Evolutionary conservation across 2,113 vertebrate genomes (phyloP), one percentile per base, ranked within the genome.

Genomic region (Puntigrus tetrazona): DNA sequence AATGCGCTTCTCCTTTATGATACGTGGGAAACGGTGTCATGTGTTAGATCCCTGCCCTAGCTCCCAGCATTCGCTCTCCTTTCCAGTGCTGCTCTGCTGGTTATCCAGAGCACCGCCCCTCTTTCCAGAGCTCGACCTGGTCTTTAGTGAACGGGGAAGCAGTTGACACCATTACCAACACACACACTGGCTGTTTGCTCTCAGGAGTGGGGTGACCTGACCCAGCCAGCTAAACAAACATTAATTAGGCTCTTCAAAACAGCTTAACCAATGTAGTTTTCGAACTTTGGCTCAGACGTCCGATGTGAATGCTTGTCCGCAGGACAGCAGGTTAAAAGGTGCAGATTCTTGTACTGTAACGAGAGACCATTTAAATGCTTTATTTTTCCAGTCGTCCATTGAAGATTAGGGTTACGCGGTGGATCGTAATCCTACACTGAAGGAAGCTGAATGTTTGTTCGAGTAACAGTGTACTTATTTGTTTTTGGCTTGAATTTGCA

Each of bases 21-120:
- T 73, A 47, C 47, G 77, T 86, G 88, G 81, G 83, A 87, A 86
- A 41, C 13, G 50, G 88, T 81, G 31, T 85, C 81, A 57, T 81
- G 81, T 85, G 67, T 63, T 72, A 7, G 34, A 52, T 80, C 75
- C 73, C 82, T 57, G 77, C 81, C 84, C 61, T 85, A 10, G 83
- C 85, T 87, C 72, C 59, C 20, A 89, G 88, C 80, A n/a, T 63
- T 85, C 80, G 10, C 82, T 79, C 83, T 78, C 83, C 4, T 67
- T 84, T 78, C 75, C 83, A 85, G 75, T 55, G 50, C 74, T 57
- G 75, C 63, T 29, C 50, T 61, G 36, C 78, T 84, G 76, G 34
- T 52, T 78, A 18, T 59, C 5, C 65, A 59, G 41, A 47, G 16
- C 78, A 67, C 43, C 22, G 11, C 45, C 79, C 43, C 22, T 16